A percentile compares a stretch with the other conserved stretches of the same genome.
Evolutionary conservation across 2,797 vertebrate genomes (phyloP).

Genomic region (Sebastes trivittatus): DNA sequence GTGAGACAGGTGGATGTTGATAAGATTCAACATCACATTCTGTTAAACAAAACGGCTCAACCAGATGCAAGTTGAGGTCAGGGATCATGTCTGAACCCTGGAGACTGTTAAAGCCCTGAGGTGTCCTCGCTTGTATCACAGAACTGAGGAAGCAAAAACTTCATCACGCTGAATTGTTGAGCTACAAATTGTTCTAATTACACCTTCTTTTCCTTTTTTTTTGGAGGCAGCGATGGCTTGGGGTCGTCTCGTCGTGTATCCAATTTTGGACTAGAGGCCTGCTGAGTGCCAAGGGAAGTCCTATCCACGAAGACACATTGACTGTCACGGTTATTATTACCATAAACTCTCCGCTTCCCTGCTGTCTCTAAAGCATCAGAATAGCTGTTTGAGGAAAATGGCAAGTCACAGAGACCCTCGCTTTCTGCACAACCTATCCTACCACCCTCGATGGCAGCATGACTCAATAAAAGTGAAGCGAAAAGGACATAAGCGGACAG

Average conservation of each 20-base stretch:
- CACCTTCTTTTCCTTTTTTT: constrained; percentile 12
- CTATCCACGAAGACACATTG: constrained; percentile 28
- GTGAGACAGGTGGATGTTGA: constrained; percentile 49
- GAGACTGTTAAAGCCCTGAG: not conserved
- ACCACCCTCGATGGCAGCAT: constrained; percentile 81
- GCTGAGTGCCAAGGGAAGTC: constrained; percentile 58
- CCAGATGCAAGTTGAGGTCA: constrained; percentile 20
- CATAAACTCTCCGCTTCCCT: constrained; percentile 33
- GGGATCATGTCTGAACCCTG: not conserved
- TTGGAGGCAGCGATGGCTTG: constrained; percentile 74
- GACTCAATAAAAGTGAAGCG: constrained; percentile 48
- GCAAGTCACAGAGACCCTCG: constrained; percentile 71
- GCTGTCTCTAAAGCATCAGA: constrained; percentile 35
- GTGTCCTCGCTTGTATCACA: not conserved
- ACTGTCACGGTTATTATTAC: not conserved
- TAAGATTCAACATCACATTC: constrained; percentile 43
- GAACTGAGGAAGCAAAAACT: not conserved
- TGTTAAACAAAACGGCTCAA: constrained; percentile 21
- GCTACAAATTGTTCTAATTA: constrained; percentile 8
- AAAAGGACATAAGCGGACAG: constrained; percentile 47
- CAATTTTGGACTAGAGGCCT: constrained; percentile 68
- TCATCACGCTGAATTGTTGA: not conserved
- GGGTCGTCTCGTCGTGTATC: constrained; percentile 46
- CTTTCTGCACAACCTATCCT: constrained; percentile 78
- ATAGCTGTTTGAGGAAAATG: constrained; percentile 65